phyloP scores from a whole-genome alignment of 1,140 invertebrate genomes.

The Ips typographus region DNA sequence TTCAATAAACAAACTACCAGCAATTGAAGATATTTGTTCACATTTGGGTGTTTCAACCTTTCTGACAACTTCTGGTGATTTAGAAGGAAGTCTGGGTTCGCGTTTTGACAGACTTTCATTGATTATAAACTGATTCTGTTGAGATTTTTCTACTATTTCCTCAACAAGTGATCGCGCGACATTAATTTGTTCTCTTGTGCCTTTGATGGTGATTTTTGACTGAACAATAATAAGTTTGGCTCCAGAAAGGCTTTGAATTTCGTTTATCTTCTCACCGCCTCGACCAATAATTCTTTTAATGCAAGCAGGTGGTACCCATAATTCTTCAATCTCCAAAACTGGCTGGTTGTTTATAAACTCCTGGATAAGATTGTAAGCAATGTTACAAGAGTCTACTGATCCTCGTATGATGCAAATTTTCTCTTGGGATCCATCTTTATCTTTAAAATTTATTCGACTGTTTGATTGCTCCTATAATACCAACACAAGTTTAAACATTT shows the following conservation, averaged over 20 bases:
- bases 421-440: constrained; percentile 55
- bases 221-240: constrained; percentile 61
- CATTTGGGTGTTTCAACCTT: constrained; percentile 48
- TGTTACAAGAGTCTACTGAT: constrained; percentile 59
- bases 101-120: constrained; percentile 55
- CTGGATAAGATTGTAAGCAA: constrained; percentile 71
- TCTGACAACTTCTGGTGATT: constrained; percentile 40
- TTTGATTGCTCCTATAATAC: constrained; percentile 57
- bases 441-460: constrained; percentile 67
- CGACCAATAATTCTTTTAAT: constrained; percentile 70
- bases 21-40: constrained; percentile 45
- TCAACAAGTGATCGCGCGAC: constrained; percentile 61
- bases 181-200: constrained; percentile 55
- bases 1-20: constrained; percentile 37
- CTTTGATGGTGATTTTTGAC: constrained; percentile 51
- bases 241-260: constrained; percentile 65
- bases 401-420: constrained; percentile 69
- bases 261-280: constrained; percentile 67
- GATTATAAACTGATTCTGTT: constrained; percentile 53
- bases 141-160: constrained; percentile 61
- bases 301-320: constrained; percentile 64
- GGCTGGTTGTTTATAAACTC: constrained; percentile 70
- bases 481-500: not conserved
- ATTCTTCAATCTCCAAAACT: constrained; percentile 62
- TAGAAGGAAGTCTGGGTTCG: constrained; percentile 54